These are phyloP conservation scores for Ciconia boyciana DNA, from an alignment of 2,113 vertebrate genomes.

Conservation along the genomic window DNA sequence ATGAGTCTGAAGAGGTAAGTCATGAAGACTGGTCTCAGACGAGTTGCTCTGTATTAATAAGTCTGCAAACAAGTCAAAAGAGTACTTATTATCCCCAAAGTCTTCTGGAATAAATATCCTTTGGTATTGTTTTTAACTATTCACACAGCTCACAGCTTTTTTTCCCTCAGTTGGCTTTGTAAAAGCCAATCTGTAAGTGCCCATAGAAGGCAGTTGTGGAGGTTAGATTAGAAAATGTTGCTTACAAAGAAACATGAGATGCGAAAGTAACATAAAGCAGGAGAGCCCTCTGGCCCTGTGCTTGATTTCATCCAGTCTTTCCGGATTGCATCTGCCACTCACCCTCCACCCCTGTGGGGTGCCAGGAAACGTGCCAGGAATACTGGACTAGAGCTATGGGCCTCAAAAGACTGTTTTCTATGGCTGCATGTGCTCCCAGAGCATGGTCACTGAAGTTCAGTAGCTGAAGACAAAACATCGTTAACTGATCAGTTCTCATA, in stretches of 20 bases:
- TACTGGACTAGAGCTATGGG: neutral
- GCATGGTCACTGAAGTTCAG: neutral
- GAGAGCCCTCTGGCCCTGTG: neutral
- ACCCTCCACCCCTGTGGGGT: neutral
- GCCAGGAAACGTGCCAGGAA: accelerated
- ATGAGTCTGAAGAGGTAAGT: neutral
- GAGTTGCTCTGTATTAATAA: neutral
- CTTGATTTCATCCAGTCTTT: neutral
- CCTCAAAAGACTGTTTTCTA: neutral
- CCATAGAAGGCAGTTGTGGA: neutral
- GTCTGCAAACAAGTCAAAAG: slow-evolving; percentile 6
- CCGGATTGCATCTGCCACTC: neutral
- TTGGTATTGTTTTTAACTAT: slow-evolving; percentile 36
- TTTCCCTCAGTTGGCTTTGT: neutral
- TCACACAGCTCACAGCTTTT: neutral
- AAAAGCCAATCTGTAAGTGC: neutral
- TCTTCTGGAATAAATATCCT: neutral
- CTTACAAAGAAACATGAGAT: neutral
- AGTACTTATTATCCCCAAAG: neutral
- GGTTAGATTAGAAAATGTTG: neutral
- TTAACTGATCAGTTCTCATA: neutral
- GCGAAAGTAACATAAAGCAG: neutral
- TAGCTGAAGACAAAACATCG: neutral
- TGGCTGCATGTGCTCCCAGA: neutral
- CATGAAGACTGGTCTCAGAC: neutral